phyloP scores from a whole-genome alignment of 2,888 invertebrate species.

The Polydesmus complanatus region DNA sequence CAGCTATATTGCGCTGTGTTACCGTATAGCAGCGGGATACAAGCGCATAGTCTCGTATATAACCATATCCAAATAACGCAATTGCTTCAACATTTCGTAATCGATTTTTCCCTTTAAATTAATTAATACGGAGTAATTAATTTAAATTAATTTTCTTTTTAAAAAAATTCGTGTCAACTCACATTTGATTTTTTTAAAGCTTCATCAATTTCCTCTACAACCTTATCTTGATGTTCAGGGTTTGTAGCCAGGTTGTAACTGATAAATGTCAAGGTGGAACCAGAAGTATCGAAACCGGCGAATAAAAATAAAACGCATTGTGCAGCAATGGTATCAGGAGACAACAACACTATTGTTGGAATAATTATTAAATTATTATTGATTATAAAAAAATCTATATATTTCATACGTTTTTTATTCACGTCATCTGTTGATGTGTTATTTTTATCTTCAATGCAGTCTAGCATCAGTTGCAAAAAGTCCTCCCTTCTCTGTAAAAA shows the following conservation, averaged over 20 bases:
- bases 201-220: slow-evolving; percentile 11
- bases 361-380: too few relatives aligned
- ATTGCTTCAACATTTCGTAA: not conserved
- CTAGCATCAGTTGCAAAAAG: slow-evolving; percentile 11
- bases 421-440: too few relatives aligned
- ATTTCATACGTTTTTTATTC: too few relatives aligned
- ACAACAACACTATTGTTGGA: not conserved
- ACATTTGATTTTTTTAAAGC: not conserved
- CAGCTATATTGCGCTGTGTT: too few relatives aligned
- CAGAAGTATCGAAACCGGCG: slow-evolving; percentile 13
- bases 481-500: slow-evolving; percentile 5
- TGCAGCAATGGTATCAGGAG: not conserved
- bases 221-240: slow-evolving; percentile 11
- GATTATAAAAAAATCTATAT: too few relatives aligned
- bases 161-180: not conserved
- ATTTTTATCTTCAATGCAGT: not conserved
- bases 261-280: slow-evolving; percentile 2
- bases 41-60: slow-evolving; percentile 5
- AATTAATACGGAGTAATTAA: not conserved
- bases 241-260: slow-evolving; percentile 7
- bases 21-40: slow-evolving; percentile 9
- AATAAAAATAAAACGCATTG: slow-evolving; percentile 12
- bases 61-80: slow-evolving; percentile 13
- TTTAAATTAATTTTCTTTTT: not conserved
- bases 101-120: slow-evolving; percentile 2